Base-by-base conservation (phyloP, 2,797 vertebrate genomes). In the Myotis planiceps region DNA sequence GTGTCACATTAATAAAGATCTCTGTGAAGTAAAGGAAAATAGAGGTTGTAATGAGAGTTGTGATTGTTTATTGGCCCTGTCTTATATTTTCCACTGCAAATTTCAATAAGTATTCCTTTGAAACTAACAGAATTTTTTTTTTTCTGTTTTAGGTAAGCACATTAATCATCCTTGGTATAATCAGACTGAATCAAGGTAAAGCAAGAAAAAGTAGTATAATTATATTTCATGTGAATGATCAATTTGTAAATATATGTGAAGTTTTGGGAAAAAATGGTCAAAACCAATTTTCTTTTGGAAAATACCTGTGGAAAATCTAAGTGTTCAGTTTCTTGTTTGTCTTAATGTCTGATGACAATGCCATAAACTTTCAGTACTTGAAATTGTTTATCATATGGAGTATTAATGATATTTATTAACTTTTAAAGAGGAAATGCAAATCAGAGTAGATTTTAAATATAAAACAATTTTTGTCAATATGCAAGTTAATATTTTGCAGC, bases 141-240 rank as follows among this genome's bases (percentile, higher is more conserved):
- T 91, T 94, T 98, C 14, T 98, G 95, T 97, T 98, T 83, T 92
- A 99, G 98, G 99, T 99, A 99, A 99, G 99, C 97, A 97, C 96
- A 98, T 97, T 96, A 97, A 90, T 90, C 76, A 63, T 98, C 96
- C 97, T 94, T 96, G 19, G 53, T 98, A 18, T 97, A 97, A 95
- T 96, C 97, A 97, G 97, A 96, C 96, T 95, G 1, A 98, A 91
- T 74, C 92, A 98, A 99, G 98, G 98, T 99, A 98, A 98, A 98
- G 60, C 15, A 51, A 95, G 81, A 97, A 93, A 96, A 90, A 79
- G 16, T 29, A 92, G 45, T 84, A 34, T 92, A 79, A 94, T 75
- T 27, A 10, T 49, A 69, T 68, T 51, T 89, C 0, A 96, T 42
- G 37, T 25, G 21, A 65, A 39, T 94, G 84, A 0, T 79, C 76